A percentile compares a stretch with the other conserved stretches of the same genome.
phyloP scores from a whole-genome alignment of 2,113 vertebrate genomes.

The Elanoides forficatus region DNA sequence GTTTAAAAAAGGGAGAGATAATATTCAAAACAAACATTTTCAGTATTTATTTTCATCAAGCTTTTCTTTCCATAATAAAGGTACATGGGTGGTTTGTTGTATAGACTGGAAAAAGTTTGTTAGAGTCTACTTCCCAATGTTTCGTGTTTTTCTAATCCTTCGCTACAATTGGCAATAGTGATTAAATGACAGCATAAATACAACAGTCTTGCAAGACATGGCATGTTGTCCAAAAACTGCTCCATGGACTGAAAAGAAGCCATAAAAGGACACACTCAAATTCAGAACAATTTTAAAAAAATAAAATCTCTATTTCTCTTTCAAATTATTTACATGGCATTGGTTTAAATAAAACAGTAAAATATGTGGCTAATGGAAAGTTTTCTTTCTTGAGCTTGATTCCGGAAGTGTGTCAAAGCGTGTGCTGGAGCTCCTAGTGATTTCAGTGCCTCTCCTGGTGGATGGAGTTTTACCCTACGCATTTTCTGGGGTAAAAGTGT shows the following conservation, averaged over 20 bases:
- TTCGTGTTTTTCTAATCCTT: background rate
- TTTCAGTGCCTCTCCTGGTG: background rate
- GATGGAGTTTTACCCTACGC: background rate
- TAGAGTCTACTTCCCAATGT: background rate
- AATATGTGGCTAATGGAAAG: background rate
- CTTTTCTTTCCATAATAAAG: background rate
- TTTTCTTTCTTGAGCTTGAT: background rate
- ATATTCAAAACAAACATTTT: background rate
- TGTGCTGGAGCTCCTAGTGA: background rate
- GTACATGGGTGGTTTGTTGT: background rate
- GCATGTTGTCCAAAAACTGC: background rate
- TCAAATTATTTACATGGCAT: background rate
- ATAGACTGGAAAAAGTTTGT: background rate
- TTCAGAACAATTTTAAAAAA: background rate
- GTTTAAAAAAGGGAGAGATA: background rate
- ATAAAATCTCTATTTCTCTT: background rate
- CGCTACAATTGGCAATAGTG: background rate
- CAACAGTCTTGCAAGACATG: background rate
- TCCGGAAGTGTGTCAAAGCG: background rate
- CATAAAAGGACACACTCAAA: background rate
- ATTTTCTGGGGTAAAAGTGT: background rate
- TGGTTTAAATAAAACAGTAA: background rate
- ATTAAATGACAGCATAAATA: background rate
- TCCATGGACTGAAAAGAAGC: slow-evolving; percentile 14
- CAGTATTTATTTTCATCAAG: background rate